Base-by-base conservation (phyloP, 2,113 vertebrate genomes). In the Psettodes erumei region DNA sequence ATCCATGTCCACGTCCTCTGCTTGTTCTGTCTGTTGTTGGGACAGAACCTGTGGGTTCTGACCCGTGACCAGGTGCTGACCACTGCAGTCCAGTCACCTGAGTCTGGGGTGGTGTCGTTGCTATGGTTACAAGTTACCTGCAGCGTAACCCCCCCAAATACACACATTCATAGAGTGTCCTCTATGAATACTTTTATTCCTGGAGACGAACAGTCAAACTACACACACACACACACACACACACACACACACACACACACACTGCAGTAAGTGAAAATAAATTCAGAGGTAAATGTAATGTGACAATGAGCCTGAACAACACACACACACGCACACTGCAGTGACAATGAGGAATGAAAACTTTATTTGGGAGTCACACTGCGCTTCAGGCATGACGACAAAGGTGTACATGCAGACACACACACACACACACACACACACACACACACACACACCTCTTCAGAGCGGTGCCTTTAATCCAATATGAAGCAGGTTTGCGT, bases 401-500 rank as follows among this genome's bases (percentile, higher is more conserved):
- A 30, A 65, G 38, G 64, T 71, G 68, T 63, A 62, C 35, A 63
- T 77, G 66, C 23, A 18, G 48, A 33, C 54, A 71, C 55, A 38
- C 79, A 48, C 68, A 67, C 65, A 37, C 50, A 50, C 30, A 56
- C 60, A 60, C 77, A 35, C 58, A 27, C 48, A 32, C 59, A 54
- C 42, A 50, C 54, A 54, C 48, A 64, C 62, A 64, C 66, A 67
- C 77, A 61, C 40, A 75, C 75, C 53, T 84, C 63, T 79, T 86
- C 75, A 64, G 56, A 47, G 59, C 53, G 16, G 37, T 43, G 51
- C 64, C 67, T 43, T 63, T 90, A 91, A 90, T 92, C 71, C 35
- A 88, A 85, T 88, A 87, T 88, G 89, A 91, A 90, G 84, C 78
- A 63, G 68, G 79, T 84, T 82, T 75, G 83, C 50, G 67, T 86